These are phyloP conservation scores for Chiroxiphia lanceolata DNA, from an alignment of 2,797 vertebrate genomes.

Conservation along the genomic window DNA sequence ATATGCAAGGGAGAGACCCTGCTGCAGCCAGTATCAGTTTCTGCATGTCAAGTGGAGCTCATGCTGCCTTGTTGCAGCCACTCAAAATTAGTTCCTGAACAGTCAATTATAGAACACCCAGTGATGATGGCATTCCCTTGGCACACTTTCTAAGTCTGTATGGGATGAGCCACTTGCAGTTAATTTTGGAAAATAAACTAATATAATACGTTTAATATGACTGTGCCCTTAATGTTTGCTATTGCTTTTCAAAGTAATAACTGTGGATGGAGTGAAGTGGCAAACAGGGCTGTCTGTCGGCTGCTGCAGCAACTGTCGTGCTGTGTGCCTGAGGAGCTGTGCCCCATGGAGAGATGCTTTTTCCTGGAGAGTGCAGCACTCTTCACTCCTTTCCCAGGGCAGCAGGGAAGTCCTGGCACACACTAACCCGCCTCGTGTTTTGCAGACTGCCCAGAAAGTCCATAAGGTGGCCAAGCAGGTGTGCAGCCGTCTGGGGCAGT, in stretches of 20 bases:
- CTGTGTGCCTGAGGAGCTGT: not conserved
- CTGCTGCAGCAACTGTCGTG: rapidly evolving
- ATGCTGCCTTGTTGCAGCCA: not conserved
- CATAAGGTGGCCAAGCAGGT: constrained; percentile 93
- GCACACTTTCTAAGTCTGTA: not conserved
- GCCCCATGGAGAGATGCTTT: not conserved
- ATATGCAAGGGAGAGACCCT: not conserved
- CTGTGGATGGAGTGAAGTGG: not conserved
- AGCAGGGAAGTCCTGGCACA: not conserved
- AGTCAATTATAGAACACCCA: not conserved
- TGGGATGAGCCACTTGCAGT: not conserved
- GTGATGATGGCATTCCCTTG: not conserved
- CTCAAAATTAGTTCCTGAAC: not conserved
- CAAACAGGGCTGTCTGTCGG: not conserved
- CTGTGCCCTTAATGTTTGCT: not conserved
- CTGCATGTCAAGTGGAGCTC: not conserved
- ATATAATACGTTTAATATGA: not conserved
- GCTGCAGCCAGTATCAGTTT: not conserved
- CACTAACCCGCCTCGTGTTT: not conserved
- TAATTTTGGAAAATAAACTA: not conserved
- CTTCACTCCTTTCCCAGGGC: not conserved
- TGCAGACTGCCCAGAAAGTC: constrained; percentile 93
- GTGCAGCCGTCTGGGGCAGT: constrained; percentile 91
- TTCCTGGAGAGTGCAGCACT: rapidly evolving
- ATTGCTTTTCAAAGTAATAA: not conserved